These are phyloP conservation scores for Colaptes auratus DNA, from an alignment of 2,113 vertebrate species.

Conservation along the genomic window DNA sequence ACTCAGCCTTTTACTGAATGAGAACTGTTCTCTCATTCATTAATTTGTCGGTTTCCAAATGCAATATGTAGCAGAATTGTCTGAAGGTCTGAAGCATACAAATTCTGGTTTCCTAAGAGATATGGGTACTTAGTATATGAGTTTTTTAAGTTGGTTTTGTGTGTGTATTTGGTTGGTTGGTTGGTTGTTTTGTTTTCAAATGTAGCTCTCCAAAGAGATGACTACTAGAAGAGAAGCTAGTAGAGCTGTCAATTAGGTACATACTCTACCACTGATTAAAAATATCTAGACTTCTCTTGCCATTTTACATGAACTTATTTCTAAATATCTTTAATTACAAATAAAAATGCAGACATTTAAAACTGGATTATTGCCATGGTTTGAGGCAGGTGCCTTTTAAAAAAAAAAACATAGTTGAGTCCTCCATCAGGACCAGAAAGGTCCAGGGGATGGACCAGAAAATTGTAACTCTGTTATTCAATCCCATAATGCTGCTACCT, in stretches of 20 bases:
- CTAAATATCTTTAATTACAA: neutral
- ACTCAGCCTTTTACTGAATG: neutral
- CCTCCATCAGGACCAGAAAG: too few relatives aligned
- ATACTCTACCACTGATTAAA: neutral
- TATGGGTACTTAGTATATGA: neutral
- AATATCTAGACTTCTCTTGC: neutral
- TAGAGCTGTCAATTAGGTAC: neutral
- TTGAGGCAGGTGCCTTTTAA: too few relatives aligned
- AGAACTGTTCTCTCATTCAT: neutral
- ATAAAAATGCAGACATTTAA: slow-evolving; percentile 11
- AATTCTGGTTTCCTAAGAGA: neutral
- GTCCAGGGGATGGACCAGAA: too few relatives aligned
- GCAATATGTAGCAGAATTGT: neutral
- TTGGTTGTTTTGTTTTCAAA: neutral
- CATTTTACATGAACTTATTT: neutral
- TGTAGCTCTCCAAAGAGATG: neutral
- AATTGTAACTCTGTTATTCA: too few relatives aligned
- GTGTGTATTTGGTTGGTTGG: too few relatives aligned
- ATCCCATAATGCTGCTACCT: too few relatives aligned
- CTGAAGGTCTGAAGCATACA: neutral
- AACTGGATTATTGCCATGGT: neutral
- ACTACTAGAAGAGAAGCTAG: neutral
- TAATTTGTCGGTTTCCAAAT: neutral
- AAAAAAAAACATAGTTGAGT: too few relatives aligned
- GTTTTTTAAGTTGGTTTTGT: neutral